Evolutionary conservation across 2,113 vertebrate genomes (phyloP).

Genomic region (Xerus inauris): DNA sequence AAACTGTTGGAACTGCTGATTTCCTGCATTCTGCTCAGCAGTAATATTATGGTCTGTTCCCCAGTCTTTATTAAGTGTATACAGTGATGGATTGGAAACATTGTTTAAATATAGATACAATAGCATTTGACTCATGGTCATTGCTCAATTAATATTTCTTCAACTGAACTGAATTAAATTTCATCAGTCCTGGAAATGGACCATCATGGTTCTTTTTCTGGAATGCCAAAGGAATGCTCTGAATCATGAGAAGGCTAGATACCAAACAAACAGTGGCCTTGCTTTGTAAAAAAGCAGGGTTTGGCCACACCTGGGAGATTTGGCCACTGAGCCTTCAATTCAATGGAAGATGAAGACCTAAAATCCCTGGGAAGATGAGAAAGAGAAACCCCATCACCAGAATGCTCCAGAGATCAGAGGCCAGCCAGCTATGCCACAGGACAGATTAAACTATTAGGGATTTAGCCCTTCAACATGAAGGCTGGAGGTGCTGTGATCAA

Average conservation of each 20-base stretch:
- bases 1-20: background rate
- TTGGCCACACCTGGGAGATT: background rate
- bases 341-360: background rate
- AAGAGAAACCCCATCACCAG: background rate
- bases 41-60: background rate
- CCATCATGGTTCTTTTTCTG: background rate
- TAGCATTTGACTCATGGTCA: background rate
- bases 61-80: background rate
- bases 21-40: background rate
- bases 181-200: conserved; percentile 18
- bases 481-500: background rate
- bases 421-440: no score
- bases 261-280: background rate
- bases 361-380: background rate
- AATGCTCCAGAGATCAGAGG: background rate
- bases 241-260: background rate
- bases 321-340: background rate
- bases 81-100: background rate
- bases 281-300: background rate
- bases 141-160: conserved; percentile 24
- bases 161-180: conserved; percentile 25
- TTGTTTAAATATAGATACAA: conserved; percentile 4
- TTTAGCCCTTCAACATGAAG: background rate
- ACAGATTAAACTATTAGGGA: background rate
- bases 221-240: background rate